Evolutionary conservation across 2,113 vertebrate genomes (phyloP), one percentile per base, ranked within the genome.

Genomic region (Lasiurus borealis): DNA sequence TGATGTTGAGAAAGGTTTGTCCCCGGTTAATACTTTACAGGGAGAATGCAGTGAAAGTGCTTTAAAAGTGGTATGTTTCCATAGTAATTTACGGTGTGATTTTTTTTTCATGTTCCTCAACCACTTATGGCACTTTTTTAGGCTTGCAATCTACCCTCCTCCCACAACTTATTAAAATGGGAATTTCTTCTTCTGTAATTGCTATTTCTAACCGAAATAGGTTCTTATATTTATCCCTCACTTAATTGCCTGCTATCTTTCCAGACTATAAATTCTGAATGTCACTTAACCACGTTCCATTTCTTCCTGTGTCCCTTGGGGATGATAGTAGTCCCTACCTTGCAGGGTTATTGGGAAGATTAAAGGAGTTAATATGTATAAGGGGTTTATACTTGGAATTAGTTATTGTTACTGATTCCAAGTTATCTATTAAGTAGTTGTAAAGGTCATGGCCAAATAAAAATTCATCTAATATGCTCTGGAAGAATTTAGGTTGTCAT

Each of bases 11-110:
- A 80, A 76, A 90, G 50, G 8, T 75, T 31, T 85, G 78, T 50
- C 14, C 6, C 84, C 25, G 23, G n/a, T 85, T 93, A 91, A 76
- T 77, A n/a, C n/a, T 29, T 89, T 73, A 57, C 25, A 90, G 44
- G 36, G 18, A 19, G 2, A 59, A 8, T 86, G 48, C 57, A 68
- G 29, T 85, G 59, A 89, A 59, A 83, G n/a, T 59, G 3, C 50
- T 93, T 66, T 68, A 27, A 57, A 92, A 54, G 31, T 94, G 76
- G 69, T 77, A 54, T 25, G 40, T 88, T 97, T 85, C 16, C 23
- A 3, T 50, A 72, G 88, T 88, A 48, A 52, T 48, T 21, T 48
- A 25, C 31, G 9, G 52, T 64, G 40, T 78, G 34, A 44, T 54
- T 94, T 31, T 87, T 87, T 82, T 46, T 40, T n/a, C 77, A 50